These are phyloP conservation scores for Chunga burmeisteri DNA, from an alignment of 2,113 vertebrate species.

Conservation along the genomic window DNA sequence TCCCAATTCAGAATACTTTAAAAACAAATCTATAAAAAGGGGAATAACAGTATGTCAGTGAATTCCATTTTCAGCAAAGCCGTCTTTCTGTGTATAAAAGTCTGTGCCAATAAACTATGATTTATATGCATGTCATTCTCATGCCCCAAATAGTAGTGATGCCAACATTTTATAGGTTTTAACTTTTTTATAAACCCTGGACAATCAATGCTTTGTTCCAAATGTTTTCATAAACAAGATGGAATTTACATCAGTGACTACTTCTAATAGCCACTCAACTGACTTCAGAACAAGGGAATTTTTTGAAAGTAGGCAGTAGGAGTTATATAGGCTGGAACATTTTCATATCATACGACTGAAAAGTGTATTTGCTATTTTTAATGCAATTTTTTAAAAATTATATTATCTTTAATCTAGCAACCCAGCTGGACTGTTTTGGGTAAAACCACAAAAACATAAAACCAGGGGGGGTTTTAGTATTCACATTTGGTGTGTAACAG, in stretches of 20 bases:
- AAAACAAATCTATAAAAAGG: neutral
- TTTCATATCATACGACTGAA: conserved; percentile 21
- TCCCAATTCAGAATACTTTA: neutral
- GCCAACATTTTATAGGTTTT: conserved; percentile 54
- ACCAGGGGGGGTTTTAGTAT: neutral
- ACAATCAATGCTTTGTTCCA: conserved; percentile 65
- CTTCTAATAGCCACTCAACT: conserved; percentile 37
- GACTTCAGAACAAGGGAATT: conserved; percentile 63
- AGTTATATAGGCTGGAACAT: conserved; percentile 25
- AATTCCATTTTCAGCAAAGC: neutral
- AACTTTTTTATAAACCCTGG: conserved; percentile 3
- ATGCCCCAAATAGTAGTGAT: conserved; percentile 7
- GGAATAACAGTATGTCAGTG: neutral
- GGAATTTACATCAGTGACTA: conserved; percentile 57
- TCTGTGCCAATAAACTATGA: neutral
- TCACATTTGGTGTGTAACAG: neutral
- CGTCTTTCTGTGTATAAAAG: neutral
- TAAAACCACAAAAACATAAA: neutral
- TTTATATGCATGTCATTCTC: conserved; percentile 55
- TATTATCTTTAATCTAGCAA: neutral
- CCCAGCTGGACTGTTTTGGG: neutral
- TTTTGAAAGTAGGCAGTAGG: conserved; percentile 44
- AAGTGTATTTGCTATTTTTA: neutral
- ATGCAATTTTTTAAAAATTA: neutral
- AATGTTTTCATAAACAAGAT: conserved; percentile 63